Percentiles rank a stretch among this genome's conserved stretches.
Evolutionary conservation across 2,797 vertebrate species (phyloP).

Genomic region (Xenentodon cancila): DNA sequence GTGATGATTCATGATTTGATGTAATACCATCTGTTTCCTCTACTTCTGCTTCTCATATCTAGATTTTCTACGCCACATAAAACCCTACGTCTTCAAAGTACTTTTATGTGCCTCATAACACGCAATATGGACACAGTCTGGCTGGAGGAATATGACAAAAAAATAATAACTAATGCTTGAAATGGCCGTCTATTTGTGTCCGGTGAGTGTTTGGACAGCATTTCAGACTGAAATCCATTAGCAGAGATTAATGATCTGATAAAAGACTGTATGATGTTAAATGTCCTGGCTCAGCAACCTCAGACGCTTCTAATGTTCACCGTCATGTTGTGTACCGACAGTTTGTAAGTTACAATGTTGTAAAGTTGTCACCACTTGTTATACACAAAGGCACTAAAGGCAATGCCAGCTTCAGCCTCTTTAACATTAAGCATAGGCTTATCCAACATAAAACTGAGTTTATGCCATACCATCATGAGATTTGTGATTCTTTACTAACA

Average conservation of each 20-base stretch:
- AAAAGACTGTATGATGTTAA: conserved; percentile 26
- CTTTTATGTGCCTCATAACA: conserved; percentile 43
- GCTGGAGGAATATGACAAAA: conserved; percentile 18
- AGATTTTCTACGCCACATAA: conserved; percentile 14
- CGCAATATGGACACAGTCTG: conserved; percentile 24
- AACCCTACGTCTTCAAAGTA: conserved; percentile 5
- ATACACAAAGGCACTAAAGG: too few relatives aligned
- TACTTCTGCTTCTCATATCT: conserved; percentile 14
- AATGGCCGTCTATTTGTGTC: conserved; percentile 22
- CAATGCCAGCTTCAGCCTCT: too few relatives aligned
- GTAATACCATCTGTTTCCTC: conserved; percentile 41
- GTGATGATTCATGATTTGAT: conserved; percentile 19
- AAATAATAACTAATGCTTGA: conserved; percentile 28
- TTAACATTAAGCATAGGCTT: background rate
- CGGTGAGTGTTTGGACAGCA: conserved; percentile 29
- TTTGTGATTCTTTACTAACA: too few relatives aligned
- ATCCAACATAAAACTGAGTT: background rate
- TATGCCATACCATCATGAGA: background rate
- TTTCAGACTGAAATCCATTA: conserved; percentile 37
- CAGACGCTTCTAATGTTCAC: background rate
- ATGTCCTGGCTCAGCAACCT: conserved; percentile 8
- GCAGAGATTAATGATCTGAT: conserved; percentile 39
- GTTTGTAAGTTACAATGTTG: too few relatives aligned
- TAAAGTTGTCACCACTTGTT: too few relatives aligned
- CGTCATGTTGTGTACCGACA: too few relatives aligned